Evolutionary conservation across 2,113 vertebrate genomes (phyloP).

Genomic region (Acrocephalus arundinaceus): DNA sequence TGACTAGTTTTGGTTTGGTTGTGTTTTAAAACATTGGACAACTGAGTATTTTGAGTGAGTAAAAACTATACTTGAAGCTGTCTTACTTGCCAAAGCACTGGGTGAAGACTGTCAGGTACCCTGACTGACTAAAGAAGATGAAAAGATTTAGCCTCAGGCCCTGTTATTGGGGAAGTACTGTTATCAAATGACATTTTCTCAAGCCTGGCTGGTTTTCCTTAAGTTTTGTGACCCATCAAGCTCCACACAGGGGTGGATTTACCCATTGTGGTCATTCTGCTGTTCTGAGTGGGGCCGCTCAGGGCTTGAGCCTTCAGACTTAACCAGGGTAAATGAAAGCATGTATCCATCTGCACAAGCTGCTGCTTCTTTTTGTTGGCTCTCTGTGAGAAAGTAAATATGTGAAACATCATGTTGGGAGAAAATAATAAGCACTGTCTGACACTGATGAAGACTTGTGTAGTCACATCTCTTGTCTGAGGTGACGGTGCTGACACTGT

Average conservation of each 20-base stretch:
- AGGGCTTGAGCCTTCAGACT: not conserved
- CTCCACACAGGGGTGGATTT: not conserved
- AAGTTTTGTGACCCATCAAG: fast-evolving
- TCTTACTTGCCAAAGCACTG: not conserved
- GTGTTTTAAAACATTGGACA: not conserved
- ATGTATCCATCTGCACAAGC: not conserved
- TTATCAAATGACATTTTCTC: not conserved
- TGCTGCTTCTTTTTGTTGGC: not conserved
- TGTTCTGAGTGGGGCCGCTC: fast-evolving
- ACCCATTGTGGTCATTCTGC: fast-evolving
- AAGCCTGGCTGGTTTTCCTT: not conserved
- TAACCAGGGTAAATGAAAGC: not conserved
- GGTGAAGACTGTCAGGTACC: not conserved
- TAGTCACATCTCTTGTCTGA: not conserved
- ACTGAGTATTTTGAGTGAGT: not conserved
- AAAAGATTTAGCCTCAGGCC: not conserved
- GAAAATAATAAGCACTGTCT: not conserved
- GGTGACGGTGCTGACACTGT: not conserved
- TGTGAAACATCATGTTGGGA: not conserved
- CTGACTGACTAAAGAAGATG: not conserved
- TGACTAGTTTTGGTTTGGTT: not conserved
- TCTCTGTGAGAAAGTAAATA: not conserved
- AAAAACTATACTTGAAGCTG: not conserved
- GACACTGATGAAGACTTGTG: not conserved
- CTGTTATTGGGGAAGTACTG: not conserved